These are phyloP conservation scores for Silurus aristotelis DNA, from an alignment of 2,797 vertebrate genomes.

Conservation along the genomic window DNA sequence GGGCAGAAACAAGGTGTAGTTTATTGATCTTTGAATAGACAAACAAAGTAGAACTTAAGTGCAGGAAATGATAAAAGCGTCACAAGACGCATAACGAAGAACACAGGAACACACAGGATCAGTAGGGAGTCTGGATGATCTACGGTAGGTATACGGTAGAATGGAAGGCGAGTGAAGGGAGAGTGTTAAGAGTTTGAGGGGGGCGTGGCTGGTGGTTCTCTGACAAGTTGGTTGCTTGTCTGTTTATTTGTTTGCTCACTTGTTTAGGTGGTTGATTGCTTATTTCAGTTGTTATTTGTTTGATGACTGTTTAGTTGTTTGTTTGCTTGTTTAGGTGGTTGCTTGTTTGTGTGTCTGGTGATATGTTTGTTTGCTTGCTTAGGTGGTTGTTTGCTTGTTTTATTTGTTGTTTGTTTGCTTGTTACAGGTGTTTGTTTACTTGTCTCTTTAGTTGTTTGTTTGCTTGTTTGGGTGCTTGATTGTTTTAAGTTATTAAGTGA, in stretches of 20 bases:
- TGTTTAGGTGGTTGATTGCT: background rate
- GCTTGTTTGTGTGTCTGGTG: background rate
- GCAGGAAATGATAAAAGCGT: too few species aligned
- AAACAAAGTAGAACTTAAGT: too few species aligned
- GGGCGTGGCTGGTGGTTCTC: too few species aligned
- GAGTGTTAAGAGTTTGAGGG: too few species aligned
- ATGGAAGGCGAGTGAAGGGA: too few species aligned
- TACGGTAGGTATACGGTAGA: too few species aligned
- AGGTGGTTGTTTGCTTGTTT: background rate
- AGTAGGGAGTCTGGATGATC: too few species aligned
- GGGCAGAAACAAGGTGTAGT: too few species aligned
- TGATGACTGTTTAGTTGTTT: background rate
- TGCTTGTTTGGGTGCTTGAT: background rate
- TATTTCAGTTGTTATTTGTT: background rate
- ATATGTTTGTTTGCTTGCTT: background rate
- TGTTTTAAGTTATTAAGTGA: background rate
- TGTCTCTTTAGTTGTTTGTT: fast-evolving
- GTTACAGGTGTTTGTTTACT: background rate
- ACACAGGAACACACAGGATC: too few species aligned
- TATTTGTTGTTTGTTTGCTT: background rate
- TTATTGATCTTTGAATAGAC: too few species aligned
- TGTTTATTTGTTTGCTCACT: background rate
- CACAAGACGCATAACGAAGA: too few species aligned
- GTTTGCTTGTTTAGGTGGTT: background rate
- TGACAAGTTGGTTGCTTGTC: too few species aligned